A percentile compares a stretch with the other conserved stretches of the same genome.
Conservation (phyloP, 64 coral and sea anemone genomes). For the Montipora efflorescens region DNA sequence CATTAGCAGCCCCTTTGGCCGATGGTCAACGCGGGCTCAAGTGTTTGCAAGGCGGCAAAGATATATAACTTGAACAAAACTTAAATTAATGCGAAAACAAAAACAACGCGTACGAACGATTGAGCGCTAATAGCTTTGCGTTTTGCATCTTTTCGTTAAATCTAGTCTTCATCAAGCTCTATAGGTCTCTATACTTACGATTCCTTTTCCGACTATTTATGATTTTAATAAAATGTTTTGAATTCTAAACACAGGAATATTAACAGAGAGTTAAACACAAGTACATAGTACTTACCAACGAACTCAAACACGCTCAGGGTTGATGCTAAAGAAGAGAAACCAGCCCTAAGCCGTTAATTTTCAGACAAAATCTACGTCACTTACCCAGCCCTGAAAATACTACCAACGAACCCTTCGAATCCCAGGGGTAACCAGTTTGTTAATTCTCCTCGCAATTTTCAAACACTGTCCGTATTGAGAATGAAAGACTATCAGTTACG, state of each 20-base stretch:
- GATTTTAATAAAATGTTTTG: not conserved
- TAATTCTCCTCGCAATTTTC: too few relatives aligned
- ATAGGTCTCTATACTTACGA: not conserved
- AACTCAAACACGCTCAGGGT: not conserved
- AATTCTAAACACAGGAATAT: not conserved
- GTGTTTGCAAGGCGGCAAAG: too few relatives aligned
- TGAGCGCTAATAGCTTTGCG: not conserved
- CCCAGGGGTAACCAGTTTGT: too few relatives aligned
- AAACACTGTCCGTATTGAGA: too few relatives aligned
- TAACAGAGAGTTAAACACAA: not conserved
- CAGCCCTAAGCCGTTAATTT: not conserved
- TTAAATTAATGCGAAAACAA: not conserved
- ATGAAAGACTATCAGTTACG: too few relatives aligned
- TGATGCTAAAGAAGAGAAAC: not conserved
- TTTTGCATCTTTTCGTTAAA: not conserved
- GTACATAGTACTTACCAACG: constrained; percentile 36
- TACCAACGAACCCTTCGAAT: not conserved
- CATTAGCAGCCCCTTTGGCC: too few relatives aligned
- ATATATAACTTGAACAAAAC: too few relatives aligned
- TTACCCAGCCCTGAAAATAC: not conserved
- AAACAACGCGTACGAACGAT: not conserved
- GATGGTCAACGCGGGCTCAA: too few relatives aligned
- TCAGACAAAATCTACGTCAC: not conserved
- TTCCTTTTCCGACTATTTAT: not conserved
- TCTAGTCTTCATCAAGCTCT: not conserved